Base-by-base conservation (phyloP, 2,113 vertebrate species). In the Toxotes chatareus region DNA sequence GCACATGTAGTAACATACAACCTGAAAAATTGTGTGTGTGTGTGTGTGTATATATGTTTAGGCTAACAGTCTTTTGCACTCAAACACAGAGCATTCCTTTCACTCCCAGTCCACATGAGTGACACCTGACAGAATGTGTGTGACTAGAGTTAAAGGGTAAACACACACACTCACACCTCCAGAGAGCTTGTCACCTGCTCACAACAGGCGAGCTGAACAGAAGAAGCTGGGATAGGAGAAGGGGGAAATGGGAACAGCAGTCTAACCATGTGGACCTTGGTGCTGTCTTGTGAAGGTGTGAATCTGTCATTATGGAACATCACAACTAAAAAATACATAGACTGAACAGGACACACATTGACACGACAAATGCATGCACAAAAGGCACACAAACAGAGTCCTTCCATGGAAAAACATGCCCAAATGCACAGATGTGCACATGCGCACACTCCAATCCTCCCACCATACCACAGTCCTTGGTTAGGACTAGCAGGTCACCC, bases 251-350 rank as follows among this genome's bases (percentile, higher is more conserved):
- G 71, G 76, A 80, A 78, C 64, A 69, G 82, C 76, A 71, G 67
- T 40, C 63, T 86, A 86, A 88, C 77, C 65, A 47, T 86, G 88
- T 84, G 83, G 88, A 86, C 83, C 47, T 62, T 55, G 85, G 72
- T 57, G 49, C 80, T 84, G 89, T 85, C 86, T 82, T 12, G 7
- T 5, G 32, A 85, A 86, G 87, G 85, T 88, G 88, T 84, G 91
- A 90, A 92, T 73, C 19, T 85, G 86, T 83, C 80, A 70, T 73
- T 80, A 32, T 10, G 67, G 44, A 63, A 69, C 66, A 69, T 71
- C 64, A 61, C 64, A 57, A 49, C 42, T 38, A 40, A 34, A 40
- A 21, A 42, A 44, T 32, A 36, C 61, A 77, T 32, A 62, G 40
- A 73, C 56, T 34, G 21, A 76, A 27, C 34, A 14, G 36, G 34